Conservation (phyloP, 1,140 invertebrate genomes). For the Atopsyche davidsoni region DNA sequence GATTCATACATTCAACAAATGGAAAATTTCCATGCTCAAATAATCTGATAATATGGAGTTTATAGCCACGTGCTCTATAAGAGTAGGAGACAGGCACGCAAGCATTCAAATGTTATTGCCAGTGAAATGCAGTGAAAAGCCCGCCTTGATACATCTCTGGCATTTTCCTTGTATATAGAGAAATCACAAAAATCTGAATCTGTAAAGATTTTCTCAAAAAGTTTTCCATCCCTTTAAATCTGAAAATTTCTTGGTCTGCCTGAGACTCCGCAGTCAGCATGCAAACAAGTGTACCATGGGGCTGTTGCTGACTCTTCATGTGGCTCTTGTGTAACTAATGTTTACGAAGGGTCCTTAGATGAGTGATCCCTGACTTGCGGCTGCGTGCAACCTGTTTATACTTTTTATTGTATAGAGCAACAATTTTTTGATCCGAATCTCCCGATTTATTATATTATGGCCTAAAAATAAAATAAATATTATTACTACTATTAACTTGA, state of each 20-base stretch:
- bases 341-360: background rate
- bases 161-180: background rate
- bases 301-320: too few relatives aligned
- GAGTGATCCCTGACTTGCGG: background rate
- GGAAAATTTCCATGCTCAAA: too few relatives aligned
- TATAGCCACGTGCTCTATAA: background rate
- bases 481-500: background rate
- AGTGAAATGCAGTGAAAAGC: background rate
- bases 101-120: background rate
- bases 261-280: too few relatives aligned
- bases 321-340: background rate
- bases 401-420: background rate
- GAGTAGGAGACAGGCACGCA: conserved; percentile 2
- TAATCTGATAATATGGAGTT: too few relatives aligned
- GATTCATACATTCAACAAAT: background rate
- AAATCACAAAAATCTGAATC: background rate
- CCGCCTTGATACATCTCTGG: background rate
- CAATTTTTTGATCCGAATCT: too few relatives aligned
- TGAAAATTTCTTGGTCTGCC: background rate
- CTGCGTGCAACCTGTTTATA: background rate
- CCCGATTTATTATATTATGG: background rate
- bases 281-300: too few relatives aligned
- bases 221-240: background rate
- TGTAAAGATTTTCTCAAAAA: background rate
- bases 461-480: background rate